Evolutionary conservation across 2,888 invertebrate species (phyloP).

Genomic region (Euproctis similis): DNA sequence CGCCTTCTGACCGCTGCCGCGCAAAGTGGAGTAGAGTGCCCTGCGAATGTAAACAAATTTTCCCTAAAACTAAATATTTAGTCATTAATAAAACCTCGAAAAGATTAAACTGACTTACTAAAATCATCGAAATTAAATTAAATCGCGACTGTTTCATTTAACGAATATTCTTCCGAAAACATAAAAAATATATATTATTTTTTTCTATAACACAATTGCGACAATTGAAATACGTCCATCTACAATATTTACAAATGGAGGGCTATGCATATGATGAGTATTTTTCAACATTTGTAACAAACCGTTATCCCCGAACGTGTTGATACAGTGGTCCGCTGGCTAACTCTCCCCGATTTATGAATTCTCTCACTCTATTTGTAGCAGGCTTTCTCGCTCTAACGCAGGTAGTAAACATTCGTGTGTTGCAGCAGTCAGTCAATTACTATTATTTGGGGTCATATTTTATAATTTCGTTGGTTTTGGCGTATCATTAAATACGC

Average conservation of each 20-base stretch:
- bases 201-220: too few relatives aligned
- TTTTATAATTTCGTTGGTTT: too few relatives aligned
- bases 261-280: too few relatives aligned
- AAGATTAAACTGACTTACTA: too few relatives aligned
- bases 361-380: slow-evolving; percentile 32
- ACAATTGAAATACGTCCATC: too few relatives aligned
- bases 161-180: too few relatives aligned
- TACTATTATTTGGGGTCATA: slow-evolving; percentile 10
- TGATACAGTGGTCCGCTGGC: slow-evolving; percentile 57
- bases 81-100: too few relatives aligned
- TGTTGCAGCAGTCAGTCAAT: slow-evolving; percentile 35
- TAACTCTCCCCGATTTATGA: slow-evolving; percentile 44
- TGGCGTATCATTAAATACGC: too few relatives aligned
- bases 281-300: not conserved
- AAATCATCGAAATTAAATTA: too few relatives aligned
- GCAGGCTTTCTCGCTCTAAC: slow-evolving; percentile 38
- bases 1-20: slow-evolving; percentile 77
- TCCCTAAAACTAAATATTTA: not conserved
- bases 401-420: slow-evolving; percentile 20
- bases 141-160: too few relatives aligned
- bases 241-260: too few relatives aligned
- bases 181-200: too few relatives aligned
- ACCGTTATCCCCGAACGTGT: slow-evolving; percentile 21
- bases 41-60: slow-evolving; percentile 19
- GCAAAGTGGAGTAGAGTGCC: slow-evolving; percentile 70